phyloP scores from a whole-genome alignment of 1,140 invertebrate species.

The Scaptomyza pallida region DNA sequence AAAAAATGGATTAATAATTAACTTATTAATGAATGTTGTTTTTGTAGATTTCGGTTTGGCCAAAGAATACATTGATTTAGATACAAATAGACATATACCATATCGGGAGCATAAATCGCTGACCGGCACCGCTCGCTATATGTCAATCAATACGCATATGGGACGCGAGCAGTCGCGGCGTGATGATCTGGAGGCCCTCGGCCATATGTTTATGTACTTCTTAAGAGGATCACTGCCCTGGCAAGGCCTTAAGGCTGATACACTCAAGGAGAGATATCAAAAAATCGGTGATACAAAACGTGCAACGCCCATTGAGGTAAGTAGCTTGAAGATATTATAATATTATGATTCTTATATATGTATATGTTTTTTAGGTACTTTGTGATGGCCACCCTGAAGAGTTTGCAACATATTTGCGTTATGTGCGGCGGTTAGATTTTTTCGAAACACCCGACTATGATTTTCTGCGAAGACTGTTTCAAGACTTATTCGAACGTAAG shows the following conservation, averaged over 20 bases:
- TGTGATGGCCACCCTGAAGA: slow-evolving; percentile 99
- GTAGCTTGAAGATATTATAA: not conserved
- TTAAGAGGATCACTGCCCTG: slow-evolving; percentile 98
- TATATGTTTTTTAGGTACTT: slow-evolving; percentile 87
- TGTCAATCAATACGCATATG: slow-evolving; percentile 99
- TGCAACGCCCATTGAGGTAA: slow-evolving; percentile 96
- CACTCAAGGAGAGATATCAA: slow-evolving; percentile 99
- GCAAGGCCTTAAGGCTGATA: slow-evolving; percentile 99
- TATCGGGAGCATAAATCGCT: slow-evolving; percentile 99
- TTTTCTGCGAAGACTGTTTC: slow-evolving; percentile 97
- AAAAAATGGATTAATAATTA: not conserved
- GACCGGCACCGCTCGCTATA: slow-evolving; percentile 98
- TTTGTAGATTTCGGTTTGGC: slow-evolving; percentile 98
- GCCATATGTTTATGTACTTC: slow-evolving; percentile 99
- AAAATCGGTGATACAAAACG: slow-evolving; percentile 99
- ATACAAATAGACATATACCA: slow-evolving; percentile 99
- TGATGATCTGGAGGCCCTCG: slow-evolving; percentile 99
- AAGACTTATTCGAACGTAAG: slow-evolving; percentile 96
- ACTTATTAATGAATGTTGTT: slow-evolving; percentile 7
- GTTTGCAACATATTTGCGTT: slow-evolving; percentile 98
- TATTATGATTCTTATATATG: not conserved
- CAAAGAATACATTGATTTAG: slow-evolving; percentile 99
- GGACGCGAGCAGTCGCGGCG: slow-evolving; percentile 99
- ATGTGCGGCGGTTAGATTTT: slow-evolving; percentile 98
- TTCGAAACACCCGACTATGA: slow-evolving; percentile 99